Conservation (phyloP, 2,888 invertebrate genomes). For the Notocelia uddmanniana region DNA sequence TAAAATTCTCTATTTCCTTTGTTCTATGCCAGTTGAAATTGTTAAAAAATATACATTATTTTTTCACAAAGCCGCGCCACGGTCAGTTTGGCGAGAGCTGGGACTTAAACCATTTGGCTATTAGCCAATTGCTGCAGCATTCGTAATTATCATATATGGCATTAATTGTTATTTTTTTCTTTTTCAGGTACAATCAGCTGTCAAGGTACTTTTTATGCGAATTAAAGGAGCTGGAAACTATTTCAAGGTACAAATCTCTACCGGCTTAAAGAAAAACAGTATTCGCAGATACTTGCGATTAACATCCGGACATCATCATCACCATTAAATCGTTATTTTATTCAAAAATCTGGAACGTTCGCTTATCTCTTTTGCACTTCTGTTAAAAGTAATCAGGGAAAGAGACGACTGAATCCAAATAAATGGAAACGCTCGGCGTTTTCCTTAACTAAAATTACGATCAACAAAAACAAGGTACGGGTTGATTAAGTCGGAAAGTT, state of each 20-base stretch:
- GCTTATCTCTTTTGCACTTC: constrained; percentile 1
- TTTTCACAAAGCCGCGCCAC: background rate
- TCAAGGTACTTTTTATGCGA: constrained; percentile 20
- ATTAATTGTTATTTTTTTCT: background rate
- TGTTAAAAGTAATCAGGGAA: background rate
- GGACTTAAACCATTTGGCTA: constrained; percentile 1
- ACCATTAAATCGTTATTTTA: constrained; percentile 25
- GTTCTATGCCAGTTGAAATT: constrained; percentile 1
- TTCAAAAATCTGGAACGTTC: constrained; percentile 13
- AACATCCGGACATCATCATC: constrained; percentile 4
- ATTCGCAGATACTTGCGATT: background rate
- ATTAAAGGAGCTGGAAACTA: background rate
- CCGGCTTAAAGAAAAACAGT: constrained; percentile 2
- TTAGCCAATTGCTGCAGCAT: background rate
- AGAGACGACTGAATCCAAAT: constrained; percentile 8
- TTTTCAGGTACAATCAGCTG: constrained; percentile 25
- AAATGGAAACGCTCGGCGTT: constrained; percentile 17
- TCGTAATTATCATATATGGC: background rate
- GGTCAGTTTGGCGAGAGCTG: background rate
- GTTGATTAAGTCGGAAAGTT: constrained; percentile 42
- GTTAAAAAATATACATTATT: background rate
- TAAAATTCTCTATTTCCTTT: background rate
- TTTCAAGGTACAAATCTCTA: constrained; percentile 2
- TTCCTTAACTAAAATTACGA: constrained; percentile 43
- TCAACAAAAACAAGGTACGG: constrained; percentile 42